Percentiles rank a stretch among this genome's conserved stretches.
These are phyloP conservation scores for Lycophotia porphyrea DNA, from an alignment of 2,888 invertebrate genomes.

Conservation along the genomic window DNA sequence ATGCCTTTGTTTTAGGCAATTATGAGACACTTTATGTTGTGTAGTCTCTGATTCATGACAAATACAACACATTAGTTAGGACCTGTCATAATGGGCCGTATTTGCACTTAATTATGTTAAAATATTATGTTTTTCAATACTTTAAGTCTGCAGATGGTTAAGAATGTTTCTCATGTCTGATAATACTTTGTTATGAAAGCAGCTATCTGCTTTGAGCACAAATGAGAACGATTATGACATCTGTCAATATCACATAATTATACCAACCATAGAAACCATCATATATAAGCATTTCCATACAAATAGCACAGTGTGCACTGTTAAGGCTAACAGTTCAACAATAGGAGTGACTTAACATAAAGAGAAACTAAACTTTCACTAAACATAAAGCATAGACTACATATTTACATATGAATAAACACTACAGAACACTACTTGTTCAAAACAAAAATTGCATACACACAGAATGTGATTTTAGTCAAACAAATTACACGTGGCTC, in stretches of 20 bases:
- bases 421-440: conserved; percentile 25
- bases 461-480: not conserved
- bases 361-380: conserved; percentile 76
- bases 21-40: not conserved
- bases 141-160: not conserved
- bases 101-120: not conserved
- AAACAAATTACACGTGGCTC: conserved; percentile 7
- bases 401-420: conserved; percentile 46
- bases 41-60: not conserved
- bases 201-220: not conserved
- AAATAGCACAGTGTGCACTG: not conserved
- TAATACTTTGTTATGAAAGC: not conserved
- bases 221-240: not conserved
- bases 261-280: conserved; percentile 3
- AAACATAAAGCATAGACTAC: conserved; percentile 61
- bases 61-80: not conserved
- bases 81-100: not conserved
- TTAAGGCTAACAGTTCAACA: conserved; percentile 42
- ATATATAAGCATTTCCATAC: conserved; percentile 1
- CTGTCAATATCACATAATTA: not conserved
- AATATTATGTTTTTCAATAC: no score
- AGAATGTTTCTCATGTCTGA: not conserved
- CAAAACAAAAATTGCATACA: conserved; percentile 18
- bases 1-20: not conserved
- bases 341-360: conserved; percentile 65